Evolutionary conservation across 2,113 vertebrate genomes (phyloP), one percentile per base, ranked within the genome.

Genomic region (Oriolus oriolus): DNA sequence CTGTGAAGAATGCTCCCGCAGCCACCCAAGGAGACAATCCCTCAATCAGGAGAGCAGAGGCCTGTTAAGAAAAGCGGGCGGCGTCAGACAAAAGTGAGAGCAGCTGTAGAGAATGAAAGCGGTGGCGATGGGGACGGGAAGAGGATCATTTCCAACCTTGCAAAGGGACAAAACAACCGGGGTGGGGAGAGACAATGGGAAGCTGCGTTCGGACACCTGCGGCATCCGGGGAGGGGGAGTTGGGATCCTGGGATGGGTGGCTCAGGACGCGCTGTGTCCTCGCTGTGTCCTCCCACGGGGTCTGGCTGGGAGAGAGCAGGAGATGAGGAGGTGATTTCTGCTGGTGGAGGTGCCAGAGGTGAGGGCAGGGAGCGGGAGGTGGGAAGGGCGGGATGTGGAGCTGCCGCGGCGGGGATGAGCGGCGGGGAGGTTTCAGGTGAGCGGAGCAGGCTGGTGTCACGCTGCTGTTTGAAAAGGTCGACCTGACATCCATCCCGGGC

Each of bases 21-120:
- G 79, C 95, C 87, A 93, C 79, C 91, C 80, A 1, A 93, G 87
- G 91, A 96, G 94, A 96, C 95, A 96, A 95, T 96, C 80, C 95
- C 93, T 97, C 95, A 97, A 97, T 97, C 95, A 96, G 93, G 93
- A 94, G 93, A 95, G 93, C 86, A 78, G 91, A 54, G 94, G 80
- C 86, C 94, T 83, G 92, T 45, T 94, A 88, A 95, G 96, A 79
- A 92, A 88, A 97, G 94, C 83, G 7, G 71, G 63, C 7, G 17
- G 87, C 23, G 2, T 90, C 44, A 97, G 80, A 96, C 93, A 97
- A 95, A 96, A 95, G 89, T 91, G 89, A 75, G 71, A 70, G 31
- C 90, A 95, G 96, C 96, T 97, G 95, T 37, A 57, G 89, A 57
- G 83, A 90, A 77, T 92, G 91, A 95, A 95, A 94, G 82, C 83